Percentiles rank a stretch among this genome's conserved stretches.
Conservation (phyloP, 2,888 invertebrate genomes). For the Caenorhabditis afra region DNA sequence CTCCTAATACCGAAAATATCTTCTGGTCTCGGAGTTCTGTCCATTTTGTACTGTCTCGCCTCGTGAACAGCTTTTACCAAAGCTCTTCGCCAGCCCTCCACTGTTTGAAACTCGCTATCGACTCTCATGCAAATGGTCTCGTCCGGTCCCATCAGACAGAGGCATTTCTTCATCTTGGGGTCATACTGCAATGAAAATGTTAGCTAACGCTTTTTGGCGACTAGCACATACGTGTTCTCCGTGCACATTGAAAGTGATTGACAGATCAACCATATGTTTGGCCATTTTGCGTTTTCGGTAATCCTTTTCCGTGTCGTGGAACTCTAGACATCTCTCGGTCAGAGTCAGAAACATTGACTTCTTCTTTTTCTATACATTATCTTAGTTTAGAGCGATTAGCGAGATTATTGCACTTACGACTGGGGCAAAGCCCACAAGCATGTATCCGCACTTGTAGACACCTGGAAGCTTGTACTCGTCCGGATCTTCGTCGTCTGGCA, state of each 20-base stretch:
- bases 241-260: constrained; percentile 72
- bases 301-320: constrained; percentile 74
- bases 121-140: constrained; percentile 69
- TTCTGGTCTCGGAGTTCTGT: constrained; percentile 65
- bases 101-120: constrained; percentile 38
- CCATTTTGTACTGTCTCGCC: constrained; percentile 67
- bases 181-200: constrained; percentile 63
- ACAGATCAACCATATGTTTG: constrained; percentile 70
- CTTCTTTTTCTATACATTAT: constrained; percentile 67
- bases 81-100: constrained; percentile 46
- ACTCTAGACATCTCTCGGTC: constrained; percentile 70
- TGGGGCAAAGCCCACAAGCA: constrained; percentile 50
- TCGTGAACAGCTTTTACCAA: constrained; percentile 64
- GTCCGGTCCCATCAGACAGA: constrained; percentile 73
- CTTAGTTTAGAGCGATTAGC: background rate
- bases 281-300: constrained; percentile 63
- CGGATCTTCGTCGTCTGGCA: constrained; percentile 33
- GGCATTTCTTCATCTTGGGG: constrained; percentile 66
- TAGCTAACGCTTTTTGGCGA: background rate
- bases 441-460: constrained; percentile 41
- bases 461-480: constrained; percentile 27
- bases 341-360: constrained; percentile 69
- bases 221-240: constrained; percentile 60
- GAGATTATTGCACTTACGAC: constrained; percentile 35
- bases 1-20: constrained; percentile 71